Conservation (phyloP, 2,888 invertebrate species). For the Linhomoeus sp. region DNA sequence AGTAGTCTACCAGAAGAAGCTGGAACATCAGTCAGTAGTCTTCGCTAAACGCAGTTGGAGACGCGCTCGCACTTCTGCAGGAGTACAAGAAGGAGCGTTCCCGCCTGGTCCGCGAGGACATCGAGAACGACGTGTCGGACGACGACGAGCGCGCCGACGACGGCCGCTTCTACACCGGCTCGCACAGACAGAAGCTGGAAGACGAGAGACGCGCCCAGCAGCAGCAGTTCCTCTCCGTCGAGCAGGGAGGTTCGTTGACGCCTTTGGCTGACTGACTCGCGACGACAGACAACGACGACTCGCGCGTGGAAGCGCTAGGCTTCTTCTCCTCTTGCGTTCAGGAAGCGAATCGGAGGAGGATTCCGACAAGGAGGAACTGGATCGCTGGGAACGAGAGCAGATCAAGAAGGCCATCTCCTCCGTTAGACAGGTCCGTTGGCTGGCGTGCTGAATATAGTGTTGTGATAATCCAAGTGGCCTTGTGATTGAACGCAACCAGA, state of each 20-base stretch:
- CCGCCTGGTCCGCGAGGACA: conserved; percentile 15
- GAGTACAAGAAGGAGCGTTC: conserved; percentile 4
- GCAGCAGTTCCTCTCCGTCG: conserved; percentile 15
- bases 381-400: conserved; percentile 81
- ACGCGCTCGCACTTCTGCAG: too few relatives aligned
- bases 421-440: conserved; percentile 8
- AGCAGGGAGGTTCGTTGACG: conserved; percentile 11
- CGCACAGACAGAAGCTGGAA: conserved; percentile 15
- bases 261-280: not conserved
- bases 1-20: too few relatives aligned
- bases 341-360: conserved; percentile 7
- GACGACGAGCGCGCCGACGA: conserved; percentile 37
- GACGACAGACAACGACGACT: too few relatives aligned
- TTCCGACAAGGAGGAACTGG: conserved; percentile 44
- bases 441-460: not conserved
- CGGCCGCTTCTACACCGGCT: conserved; percentile 7
- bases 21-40: too few relatives aligned
- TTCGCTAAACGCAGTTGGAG: too few relatives aligned
- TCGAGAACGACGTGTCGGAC: conserved; percentile 43
- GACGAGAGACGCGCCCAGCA: conserved; percentile 17
- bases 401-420: conserved; percentile 56
- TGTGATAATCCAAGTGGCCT: too few relatives aligned
- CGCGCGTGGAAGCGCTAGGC: too few relatives aligned
- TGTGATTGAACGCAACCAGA: too few relatives aligned
- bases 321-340: too few relatives aligned